phyloP scores from a whole-genome alignment of 2,113 vertebrate genomes.

The Mystacornis crossleyi region DNA sequence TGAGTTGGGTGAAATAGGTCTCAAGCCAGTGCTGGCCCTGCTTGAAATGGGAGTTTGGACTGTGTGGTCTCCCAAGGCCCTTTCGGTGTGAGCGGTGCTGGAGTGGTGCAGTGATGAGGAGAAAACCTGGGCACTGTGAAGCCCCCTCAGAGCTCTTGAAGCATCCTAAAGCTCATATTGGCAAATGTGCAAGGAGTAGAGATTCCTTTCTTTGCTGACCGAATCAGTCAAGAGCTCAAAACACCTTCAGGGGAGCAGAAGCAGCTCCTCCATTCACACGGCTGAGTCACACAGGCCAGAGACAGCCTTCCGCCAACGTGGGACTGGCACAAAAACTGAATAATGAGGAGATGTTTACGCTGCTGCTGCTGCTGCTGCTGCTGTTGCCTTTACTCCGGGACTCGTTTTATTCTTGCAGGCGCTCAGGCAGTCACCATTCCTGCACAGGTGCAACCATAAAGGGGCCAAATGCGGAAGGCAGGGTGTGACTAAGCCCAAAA shows the following conservation, averaged over 20 bases:
- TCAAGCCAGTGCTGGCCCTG: background rate
- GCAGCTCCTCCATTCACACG: background rate
- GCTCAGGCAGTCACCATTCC: conserved; percentile 51
- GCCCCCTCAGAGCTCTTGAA: background rate
- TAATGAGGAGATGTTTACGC: conserved; percentile 1
- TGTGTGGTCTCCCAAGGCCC: background rate
- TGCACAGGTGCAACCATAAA: conserved; percentile 59
- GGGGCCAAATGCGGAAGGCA: conserved; percentile 56
- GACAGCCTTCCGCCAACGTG: background rate
- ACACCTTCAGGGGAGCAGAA: background rate
- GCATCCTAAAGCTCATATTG: background rate
- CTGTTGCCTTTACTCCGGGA: background rate
- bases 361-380: background rate
- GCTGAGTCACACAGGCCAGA: conserved; percentile 4
- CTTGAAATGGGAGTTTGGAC: background rate
- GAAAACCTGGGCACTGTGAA: background rate
- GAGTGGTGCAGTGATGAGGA: background rate
- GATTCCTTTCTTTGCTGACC: background rate
- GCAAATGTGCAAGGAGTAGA: background rate
- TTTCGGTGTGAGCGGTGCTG: background rate
- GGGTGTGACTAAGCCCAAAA: conserved; percentile 65
- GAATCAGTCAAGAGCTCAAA: background rate
- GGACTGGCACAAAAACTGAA: conserved; percentile 28
- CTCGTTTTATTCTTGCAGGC: background rate
- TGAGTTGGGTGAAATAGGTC: background rate